Evolutionary conservation across 1,140 invertebrate genomes (phyloP).

Genomic region (Bombus terrestris): DNA sequence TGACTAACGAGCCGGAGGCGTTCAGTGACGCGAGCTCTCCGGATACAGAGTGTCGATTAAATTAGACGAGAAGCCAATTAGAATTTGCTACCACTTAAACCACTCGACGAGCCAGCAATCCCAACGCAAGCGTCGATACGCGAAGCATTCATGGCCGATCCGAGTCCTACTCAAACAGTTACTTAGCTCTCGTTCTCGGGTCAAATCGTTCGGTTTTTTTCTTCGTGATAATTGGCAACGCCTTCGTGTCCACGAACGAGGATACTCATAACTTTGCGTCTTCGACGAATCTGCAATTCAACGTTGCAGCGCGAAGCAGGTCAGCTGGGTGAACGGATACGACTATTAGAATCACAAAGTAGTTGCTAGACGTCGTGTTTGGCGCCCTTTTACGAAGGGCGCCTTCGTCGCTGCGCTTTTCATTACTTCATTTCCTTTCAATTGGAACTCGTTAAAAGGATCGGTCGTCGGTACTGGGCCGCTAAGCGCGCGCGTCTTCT

Average conservation of each 20-base stretch:
- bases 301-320: conserved; percentile 10
- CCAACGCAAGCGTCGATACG: neutral
- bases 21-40: conserved; percentile 2
- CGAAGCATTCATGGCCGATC: neutral
- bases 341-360: conserved; percentile 47
- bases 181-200: neutral
- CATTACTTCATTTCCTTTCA: conserved; percentile 55
- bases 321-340: conserved; percentile 31
- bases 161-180: neutral
- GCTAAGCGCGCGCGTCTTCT: conserved; percentile 14
- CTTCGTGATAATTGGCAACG: neutral
- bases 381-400: conserved; percentile 30
- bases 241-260: neutral
- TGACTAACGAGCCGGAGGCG: conserved; percentile 36
- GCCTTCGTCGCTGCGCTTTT: conserved; percentile 18
- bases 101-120: neutral
- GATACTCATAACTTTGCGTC: conserved; percentile 4
- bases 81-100: neutral
- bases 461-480: neutral
- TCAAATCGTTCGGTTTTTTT: neutral
- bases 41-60: conserved; percentile 9
- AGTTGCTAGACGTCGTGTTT: conserved; percentile 4
- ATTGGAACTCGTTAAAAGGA: conserved; percentile 54
- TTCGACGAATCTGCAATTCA: conserved; percentile 3
- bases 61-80: conserved; percentile 34